Conservation (phyloP, 2,888 invertebrate species). For the Cheilosia vernalis region DNA sequence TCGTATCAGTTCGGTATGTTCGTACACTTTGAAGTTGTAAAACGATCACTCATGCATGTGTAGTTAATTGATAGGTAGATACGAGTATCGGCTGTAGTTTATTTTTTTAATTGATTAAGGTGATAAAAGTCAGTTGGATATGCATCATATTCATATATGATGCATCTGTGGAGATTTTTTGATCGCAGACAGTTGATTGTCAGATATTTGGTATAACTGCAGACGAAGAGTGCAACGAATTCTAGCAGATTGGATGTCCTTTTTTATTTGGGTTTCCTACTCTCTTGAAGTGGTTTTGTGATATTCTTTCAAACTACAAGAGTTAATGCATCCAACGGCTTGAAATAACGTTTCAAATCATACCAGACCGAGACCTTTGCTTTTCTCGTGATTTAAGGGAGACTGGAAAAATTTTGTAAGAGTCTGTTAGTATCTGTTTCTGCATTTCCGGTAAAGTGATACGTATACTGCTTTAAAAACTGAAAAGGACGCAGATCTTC, state of each 20-base stretch:
- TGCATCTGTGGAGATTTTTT: slow-evolving; percentile 1
- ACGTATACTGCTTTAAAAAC: too few relatives aligned
- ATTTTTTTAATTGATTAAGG: slow-evolving; percentile 54
- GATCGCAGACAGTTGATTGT: not conserved
- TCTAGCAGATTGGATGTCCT: not conserved
- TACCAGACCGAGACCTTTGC: too few relatives aligned
- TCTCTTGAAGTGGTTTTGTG: not conserved
- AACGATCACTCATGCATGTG: slow-evolving; percentile 57
- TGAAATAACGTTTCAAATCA: not conserved
- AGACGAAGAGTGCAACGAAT: not conserved
- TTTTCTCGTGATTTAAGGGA: too few relatives aligned
- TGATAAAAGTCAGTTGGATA: slow-evolving; percentile 65
- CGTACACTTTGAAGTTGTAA: slow-evolving; percentile 42
- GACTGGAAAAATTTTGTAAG: too few relatives aligned
- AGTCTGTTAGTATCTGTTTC: too few relatives aligned
- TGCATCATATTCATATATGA: slow-evolving; percentile 3
- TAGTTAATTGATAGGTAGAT: slow-evolving; percentile 61
- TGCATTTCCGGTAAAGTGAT: too few relatives aligned
- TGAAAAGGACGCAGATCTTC: too few relatives aligned
- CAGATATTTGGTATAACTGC: slow-evolving; percentile 5
- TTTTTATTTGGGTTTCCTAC: not conserved
- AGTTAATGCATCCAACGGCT: too few relatives aligned
- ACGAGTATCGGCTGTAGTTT: not conserved
- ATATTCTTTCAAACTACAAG: too few relatives aligned
- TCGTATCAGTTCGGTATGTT: slow-evolving; percentile 14